A percentile compares a stretch with the other conserved stretches of the same genome.
Conservation (phyloP, 2,797 vertebrate species). For the Synaphobranchus kaupii region DNA sequence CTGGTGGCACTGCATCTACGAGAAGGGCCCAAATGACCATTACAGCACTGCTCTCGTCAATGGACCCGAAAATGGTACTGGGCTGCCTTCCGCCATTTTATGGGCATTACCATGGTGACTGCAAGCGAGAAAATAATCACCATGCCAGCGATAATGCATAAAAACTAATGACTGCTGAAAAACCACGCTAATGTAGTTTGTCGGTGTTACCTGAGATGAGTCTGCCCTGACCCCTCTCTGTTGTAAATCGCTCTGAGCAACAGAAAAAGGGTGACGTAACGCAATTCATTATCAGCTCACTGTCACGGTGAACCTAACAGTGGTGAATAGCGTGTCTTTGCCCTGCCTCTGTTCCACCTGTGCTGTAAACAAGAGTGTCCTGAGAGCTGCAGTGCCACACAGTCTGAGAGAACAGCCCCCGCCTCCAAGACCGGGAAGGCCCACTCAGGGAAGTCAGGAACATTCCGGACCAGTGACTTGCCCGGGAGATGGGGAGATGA, state of each 20-base stretch:
- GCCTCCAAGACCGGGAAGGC: not conserved
- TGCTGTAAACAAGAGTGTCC: not conserved
- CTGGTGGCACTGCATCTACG: not conserved
- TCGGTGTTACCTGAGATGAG: not conserved
- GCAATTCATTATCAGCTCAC: not conserved
- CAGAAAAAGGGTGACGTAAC: not conserved
- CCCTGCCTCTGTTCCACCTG: not conserved
- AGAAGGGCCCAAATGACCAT: not conserved
- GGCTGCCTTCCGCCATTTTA: not conserved
- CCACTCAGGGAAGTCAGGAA: conserved; percentile 34
- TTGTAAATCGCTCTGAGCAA: not conserved
- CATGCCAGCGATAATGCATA: not conserved
- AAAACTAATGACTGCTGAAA: not conserved
- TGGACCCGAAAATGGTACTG: not conserved
- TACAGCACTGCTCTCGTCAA: not conserved
- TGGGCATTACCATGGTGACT: not conserved
- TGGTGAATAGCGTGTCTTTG: not conserved
- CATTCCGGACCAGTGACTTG: conserved; percentile 75
- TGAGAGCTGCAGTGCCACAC: not conserved
- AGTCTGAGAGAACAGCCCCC: not conserved
- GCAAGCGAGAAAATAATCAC: not conserved
- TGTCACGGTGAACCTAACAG: not conserved
- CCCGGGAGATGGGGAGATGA: conserved; percentile 61
- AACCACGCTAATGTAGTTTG: not conserved
- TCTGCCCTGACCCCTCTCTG: not conserved